Base-by-base conservation (phyloP, 2,888 invertebrate species). In the Frankliniella fusca region DNA sequence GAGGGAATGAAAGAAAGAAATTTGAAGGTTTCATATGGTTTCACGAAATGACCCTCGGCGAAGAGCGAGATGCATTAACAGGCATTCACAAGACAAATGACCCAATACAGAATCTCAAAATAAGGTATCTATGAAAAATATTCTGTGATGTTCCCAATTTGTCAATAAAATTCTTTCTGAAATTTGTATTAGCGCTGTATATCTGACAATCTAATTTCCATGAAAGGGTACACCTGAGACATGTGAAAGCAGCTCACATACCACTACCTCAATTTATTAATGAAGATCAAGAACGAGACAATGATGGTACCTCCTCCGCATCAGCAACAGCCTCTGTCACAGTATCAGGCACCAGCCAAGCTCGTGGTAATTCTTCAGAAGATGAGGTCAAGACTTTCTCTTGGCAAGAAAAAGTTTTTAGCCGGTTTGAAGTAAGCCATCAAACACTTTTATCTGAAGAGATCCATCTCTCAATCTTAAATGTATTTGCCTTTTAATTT, bases 361-460 rank as follows among this genome's bases (percentile, higher is more conserved):
- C 27, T 27, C 70, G 70, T 76, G 70, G 70, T 5, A 76, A 76
- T 27, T 27, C 23, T 11, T 23, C 70, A 9, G 85, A 87, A 82
- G 82, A 84, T 54, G 88, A 89, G 83, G 87, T 87, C 48, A 84
- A 84, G 81, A 85, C 85, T 81, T 92, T 94, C 84, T 87, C 87
- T 84, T 95, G 95, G 95, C 94, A 95, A 87, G 91, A 94, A 86
- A 95, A 94, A 88, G 87, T 90, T 0, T 92, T 94, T 83, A 92
- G 92, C 84, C 88, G 88, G 12, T 88, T 88, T 85, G 94, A 94
- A 87, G 86, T 90, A 76, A 27, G 70, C 12, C 27, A 12, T 12
- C 1, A 8, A 38, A 38, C 38, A n/a, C 38, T 38, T 38, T 38
- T n/a, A n/a, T n/a, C n/a, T n/a, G n/a, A n/a, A n/a, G n/a, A n/a